Evolutionary conservation across 2,113 vertebrate species (phyloP).

Genomic region (Pimephales promelas): DNA sequence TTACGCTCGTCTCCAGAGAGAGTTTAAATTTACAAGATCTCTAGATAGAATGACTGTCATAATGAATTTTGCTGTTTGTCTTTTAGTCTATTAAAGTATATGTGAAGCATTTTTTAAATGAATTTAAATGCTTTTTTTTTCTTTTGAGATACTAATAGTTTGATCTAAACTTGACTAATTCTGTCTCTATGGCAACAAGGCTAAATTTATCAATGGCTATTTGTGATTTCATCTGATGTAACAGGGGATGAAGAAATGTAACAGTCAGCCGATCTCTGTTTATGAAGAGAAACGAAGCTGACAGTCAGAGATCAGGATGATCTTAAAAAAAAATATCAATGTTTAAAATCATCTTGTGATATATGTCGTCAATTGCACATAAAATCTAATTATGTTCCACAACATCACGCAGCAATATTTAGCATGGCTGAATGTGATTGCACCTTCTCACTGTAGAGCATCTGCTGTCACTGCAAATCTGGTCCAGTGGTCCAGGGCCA

Average conservation of each 20-base stretch:
- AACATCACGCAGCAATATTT: not conserved
- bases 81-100: constrained; percentile 5
- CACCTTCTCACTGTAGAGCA: constrained; percentile 40
- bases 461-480: constrained; percentile 34
- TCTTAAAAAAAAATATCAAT: not conserved
- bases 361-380: not conserved
- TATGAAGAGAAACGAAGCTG: not conserved
- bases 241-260: constrained; percentile 3
- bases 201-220: constrained; percentile 7
- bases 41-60: not conserved
- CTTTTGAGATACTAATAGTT: not conserved
- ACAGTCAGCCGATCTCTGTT: not conserved
- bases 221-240: constrained; percentile 39
- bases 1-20: not conserved
- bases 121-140: not conserved
- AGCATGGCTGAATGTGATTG: not conserved
- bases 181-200: constrained; percentile 20
- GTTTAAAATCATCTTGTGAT: not conserved
- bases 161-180: not conserved
- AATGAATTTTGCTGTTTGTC: not conserved
- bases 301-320: not conserved
- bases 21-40: not conserved
- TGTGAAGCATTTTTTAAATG: not conserved
- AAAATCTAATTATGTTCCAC: not conserved
- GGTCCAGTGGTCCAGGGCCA: constrained; percentile 17